Evolutionary conservation across 2,113 vertebrate genomes (phyloP), one percentile per base, ranked within the genome.

Genomic region (Chelonoidis abingdonii): DNA sequence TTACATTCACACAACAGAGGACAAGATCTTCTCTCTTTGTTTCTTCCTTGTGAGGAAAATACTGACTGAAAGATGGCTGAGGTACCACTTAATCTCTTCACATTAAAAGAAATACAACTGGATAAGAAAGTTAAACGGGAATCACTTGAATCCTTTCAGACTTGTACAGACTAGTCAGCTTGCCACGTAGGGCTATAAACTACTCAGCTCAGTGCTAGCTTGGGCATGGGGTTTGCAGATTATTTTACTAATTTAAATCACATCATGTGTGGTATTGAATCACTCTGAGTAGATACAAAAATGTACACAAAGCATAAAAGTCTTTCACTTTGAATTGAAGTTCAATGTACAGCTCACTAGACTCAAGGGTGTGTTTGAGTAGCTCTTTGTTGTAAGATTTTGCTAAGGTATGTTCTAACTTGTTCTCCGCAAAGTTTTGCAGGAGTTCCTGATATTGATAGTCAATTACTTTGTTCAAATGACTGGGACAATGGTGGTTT

Each of bases 371-470:
- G 83, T 59, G 85, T 94, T 94, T 86, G 72, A 78, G 86, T 95
- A 88, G 91, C 89, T 93, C 95, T 96, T 94, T 95, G 93, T 95
- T 81, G 85, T 54, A 83, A 44, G 80, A 86, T 84, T 89, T 94
- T 93, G 91, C 92, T 89, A 95, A 97, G 96, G 75, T 97, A 57
- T 97, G 96, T 96, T 97, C 95, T 95, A 89, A 95, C 94, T 96
- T 96, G 90, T 94, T 93, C 95, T 87, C 89, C 57, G 82, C 83
- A 89, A 21, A 85, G 94, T 41, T 94, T 84, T 93, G 94, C 90
- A 95, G 93, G 86, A 88, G 88, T 85, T 95, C 95, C 53, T 92
- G 90, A 94, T 94, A 96, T 90, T 57, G 86, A 95, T 93, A 96
- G 96, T 91, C 94, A 97, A 94, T 91, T 92, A 94, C 83, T 93